Conservation (phyloP, 2,113 vertebrate species). For the Vidua macroura region DNA sequence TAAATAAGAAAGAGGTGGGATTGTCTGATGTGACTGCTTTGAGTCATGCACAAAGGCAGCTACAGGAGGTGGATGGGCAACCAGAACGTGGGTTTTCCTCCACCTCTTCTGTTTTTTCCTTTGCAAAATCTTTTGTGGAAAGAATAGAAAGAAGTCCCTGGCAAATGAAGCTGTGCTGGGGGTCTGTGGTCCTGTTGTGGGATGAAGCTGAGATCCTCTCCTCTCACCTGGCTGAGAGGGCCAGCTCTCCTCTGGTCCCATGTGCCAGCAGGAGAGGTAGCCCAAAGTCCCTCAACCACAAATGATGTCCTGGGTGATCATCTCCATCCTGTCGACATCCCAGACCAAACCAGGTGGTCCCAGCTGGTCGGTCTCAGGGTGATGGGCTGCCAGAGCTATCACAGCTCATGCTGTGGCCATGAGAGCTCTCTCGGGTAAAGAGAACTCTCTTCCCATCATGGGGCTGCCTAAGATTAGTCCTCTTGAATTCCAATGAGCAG, state of each 20-base stretch:
- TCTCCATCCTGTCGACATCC: neutral
- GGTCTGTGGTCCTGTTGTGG: neutral
- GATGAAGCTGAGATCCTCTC: neutral
- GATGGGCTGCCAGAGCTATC: neutral
- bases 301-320: neutral
- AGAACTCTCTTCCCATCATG: neutral
- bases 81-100: neutral
- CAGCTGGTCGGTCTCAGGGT: neutral
- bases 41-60: neutral
- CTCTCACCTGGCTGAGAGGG: rapidly evolving
- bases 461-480: neutral
- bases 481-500: neutral
- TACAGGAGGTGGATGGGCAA: neutral
- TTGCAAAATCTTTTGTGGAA: neutral
- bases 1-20: conserved; percentile 11
- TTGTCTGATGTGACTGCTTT: neutral
- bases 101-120: neutral
- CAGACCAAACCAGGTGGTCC: neutral
- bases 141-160: neutral
- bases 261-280: neutral
- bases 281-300: neutral
- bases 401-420: neutral
- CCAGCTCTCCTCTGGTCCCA: neutral
- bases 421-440: neutral
- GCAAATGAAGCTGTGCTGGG: neutral